Evolutionary conservation across 2,797 vertebrate genomes (phyloP).

Genomic region (Tokudaia tokunoshimensis): DNA sequence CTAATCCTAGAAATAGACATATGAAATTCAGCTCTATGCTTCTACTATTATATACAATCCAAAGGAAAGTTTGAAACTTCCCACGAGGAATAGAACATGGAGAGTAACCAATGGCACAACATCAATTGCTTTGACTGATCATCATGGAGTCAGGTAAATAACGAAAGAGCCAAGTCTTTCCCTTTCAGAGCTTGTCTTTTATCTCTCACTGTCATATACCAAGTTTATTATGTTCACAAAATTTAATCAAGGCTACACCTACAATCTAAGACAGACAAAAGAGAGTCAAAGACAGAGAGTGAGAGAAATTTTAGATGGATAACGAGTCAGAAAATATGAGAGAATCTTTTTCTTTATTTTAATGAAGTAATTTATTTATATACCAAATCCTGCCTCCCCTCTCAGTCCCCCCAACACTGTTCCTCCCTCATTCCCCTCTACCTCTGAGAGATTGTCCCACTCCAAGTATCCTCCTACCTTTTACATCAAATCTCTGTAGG

Average conservation of each 20-base stretch:
- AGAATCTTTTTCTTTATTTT: too few species aligned
- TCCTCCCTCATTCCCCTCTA: too few species aligned
- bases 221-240: background rate
- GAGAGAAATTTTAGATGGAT: background rate
- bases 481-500: too few species aligned
- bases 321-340: too few species aligned
- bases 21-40: background rate
- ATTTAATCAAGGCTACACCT: background rate
- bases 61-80: background rate
- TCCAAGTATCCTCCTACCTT: too few species aligned
- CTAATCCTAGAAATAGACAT: background rate
- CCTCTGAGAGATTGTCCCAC: too few species aligned
- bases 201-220: background rate
- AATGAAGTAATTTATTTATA: too few species aligned
- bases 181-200: background rate
- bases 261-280: background rate
- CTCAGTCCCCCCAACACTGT: too few species aligned
- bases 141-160: background rate
- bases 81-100: background rate
- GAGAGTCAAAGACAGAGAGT: background rate
- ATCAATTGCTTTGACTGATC: background rate
- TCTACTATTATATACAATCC: background rate
- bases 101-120: background rate
- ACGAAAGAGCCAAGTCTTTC: background rate
- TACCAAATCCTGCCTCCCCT: too few species aligned